Evolutionary conservation across 2,797 vertebrate genomes (phyloP).

Genomic region (Cyprinella venusta): DNA sequence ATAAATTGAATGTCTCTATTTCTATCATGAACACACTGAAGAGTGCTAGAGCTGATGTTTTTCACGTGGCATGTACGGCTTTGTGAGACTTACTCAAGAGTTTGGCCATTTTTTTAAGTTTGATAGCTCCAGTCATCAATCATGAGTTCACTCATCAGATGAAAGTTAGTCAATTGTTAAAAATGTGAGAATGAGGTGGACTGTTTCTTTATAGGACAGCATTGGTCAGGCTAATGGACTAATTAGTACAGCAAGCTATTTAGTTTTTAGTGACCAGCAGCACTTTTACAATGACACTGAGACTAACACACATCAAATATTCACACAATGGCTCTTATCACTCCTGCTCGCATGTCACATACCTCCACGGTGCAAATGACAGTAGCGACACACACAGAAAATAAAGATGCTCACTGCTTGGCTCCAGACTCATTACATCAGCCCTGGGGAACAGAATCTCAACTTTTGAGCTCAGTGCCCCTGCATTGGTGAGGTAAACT

Average conservation of each 20-base stretch:
- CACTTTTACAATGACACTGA: neutral
- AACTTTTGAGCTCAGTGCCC: neutral
- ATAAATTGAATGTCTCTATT: neutral
- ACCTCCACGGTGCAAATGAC: conserved; percentile 16
- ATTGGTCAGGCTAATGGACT: neutral
- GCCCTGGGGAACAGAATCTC: conserved; percentile 20
- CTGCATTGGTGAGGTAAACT: neutral
- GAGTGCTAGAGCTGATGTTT: neutral
- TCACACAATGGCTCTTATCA: neutral
- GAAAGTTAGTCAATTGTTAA: neutral
- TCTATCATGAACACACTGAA: neutral
- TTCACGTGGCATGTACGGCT: neutral
- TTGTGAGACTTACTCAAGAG: neutral
- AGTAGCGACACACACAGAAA: neutral
- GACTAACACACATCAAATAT: conserved; percentile 10
- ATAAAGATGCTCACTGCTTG: conserved; percentile 5
- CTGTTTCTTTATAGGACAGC: neutral
- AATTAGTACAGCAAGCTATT: conserved; percentile 2
- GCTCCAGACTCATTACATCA: conserved; percentile 27
- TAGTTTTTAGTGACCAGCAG: neutral
- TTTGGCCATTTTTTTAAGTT: neutral
- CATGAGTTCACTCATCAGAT: neutral
- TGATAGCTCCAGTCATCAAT: neutral
- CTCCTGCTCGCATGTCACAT: conserved; percentile 11
- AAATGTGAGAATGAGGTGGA: neutral